Percentiles rank a stretch among this genome's conserved stretches.
Conservation (phyloP, 1,140 invertebrate species). For the Idris sp. region DNA sequence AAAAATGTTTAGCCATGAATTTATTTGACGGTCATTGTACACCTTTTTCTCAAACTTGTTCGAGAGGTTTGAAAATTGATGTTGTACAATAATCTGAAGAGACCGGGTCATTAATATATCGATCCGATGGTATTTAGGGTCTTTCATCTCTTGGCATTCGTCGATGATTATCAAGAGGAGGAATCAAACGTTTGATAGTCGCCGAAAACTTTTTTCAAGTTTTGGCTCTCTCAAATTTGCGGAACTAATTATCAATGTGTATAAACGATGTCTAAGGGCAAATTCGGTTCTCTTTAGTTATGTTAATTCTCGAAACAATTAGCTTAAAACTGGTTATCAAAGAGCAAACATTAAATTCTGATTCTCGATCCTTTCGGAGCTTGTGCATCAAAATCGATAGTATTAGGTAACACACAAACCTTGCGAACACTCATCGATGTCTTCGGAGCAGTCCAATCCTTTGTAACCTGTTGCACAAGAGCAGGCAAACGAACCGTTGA, state of each 20-base stretch:
- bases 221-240: slow-evolving; percentile 27
- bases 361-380: too few relatives aligned
- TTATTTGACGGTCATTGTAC: slow-evolving; percentile 14
- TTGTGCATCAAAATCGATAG: too few relatives aligned
- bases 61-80: slow-evolving; percentile 23
- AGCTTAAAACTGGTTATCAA: too few relatives aligned
- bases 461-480: slow-evolving; percentile 95
- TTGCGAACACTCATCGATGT: slow-evolving; percentile 97
- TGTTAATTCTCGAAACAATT: too few relatives aligned
- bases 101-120: slow-evolving; percentile 27
- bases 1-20: slow-evolving; percentile 9
- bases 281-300: slow-evolving; percentile 11
- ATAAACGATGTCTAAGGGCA: slow-evolving; percentile 22
- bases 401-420: slow-evolving; percentile 79
- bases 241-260: slow-evolving; percentile 34
- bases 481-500: slow-evolving; percentile 95
- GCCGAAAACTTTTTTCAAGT: slow-evolving; percentile 8
- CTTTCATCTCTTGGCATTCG: slow-evolving; percentile 12
- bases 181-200: neutral
- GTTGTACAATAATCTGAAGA: slow-evolving; percentile 19
- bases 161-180: slow-evolving; percentile 22
- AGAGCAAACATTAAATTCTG: too few relatives aligned
- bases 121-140: neutral
- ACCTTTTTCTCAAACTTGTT: slow-evolving; percentile 26
- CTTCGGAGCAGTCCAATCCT: slow-evolving; percentile 93